phyloP scores from a whole-genome alignment of 37 sponge, comb jelly and placozoan species.

The Haliclona indistincta region DNA sequence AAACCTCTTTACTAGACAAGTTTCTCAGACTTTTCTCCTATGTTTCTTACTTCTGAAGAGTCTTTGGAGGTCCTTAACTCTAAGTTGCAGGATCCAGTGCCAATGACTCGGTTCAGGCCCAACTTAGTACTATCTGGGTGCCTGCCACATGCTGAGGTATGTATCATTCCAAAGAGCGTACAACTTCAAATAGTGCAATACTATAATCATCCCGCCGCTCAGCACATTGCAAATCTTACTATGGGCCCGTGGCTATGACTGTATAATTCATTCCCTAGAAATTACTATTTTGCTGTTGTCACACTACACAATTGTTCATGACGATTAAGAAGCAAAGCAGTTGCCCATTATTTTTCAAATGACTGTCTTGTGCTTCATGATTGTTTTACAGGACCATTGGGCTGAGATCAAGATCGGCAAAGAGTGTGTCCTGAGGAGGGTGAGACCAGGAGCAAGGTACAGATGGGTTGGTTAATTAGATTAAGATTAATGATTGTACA shows the following conservation, averaged over 20 bases:
- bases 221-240: no score
- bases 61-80: slow-evolving; percentile 50
- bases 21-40: slow-evolving; percentile 30
- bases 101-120: slow-evolving; percentile 50
- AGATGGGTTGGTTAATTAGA: not conserved
- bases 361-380: no score
- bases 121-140: slow-evolving; percentile 40
- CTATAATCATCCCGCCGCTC: not conserved
- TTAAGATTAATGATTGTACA: not conserved
- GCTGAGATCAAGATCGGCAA: slow-evolving; percentile 10
- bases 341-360: no score
- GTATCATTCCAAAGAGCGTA: no score
- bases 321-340: no score
- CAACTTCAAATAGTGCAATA: no score
- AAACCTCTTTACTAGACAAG: slow-evolving; percentile 8
- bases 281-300: no score
- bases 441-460: slow-evolving; percentile 14
- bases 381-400: slow-evolving; percentile 7
- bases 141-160: slow-evolving; percentile 39
- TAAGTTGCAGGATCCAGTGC: slow-evolving; percentile 11
- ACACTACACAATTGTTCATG: no score
- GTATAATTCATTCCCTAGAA: not conserved
- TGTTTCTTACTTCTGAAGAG: slow-evolving; percentile 33
- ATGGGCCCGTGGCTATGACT: not conserved
- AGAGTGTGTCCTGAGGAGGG: not conserved